Percentiles rank a stretch among this genome's conserved stretches.
Conservation (phyloP, 2,888 invertebrate species). For the Pollenia griseotomentosa region DNA sequence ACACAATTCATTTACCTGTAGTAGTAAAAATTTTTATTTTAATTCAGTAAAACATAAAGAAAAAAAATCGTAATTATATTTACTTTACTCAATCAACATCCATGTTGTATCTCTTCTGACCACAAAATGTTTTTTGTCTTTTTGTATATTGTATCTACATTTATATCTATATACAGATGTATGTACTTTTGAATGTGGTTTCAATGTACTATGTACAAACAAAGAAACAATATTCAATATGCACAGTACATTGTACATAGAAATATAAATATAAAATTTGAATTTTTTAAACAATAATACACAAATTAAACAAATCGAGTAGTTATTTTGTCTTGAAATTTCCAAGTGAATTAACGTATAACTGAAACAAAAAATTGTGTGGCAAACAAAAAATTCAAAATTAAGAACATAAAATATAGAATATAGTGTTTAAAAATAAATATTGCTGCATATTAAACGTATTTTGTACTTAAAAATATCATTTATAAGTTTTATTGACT, state of each 20-base stretch:
- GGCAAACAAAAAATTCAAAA: neutral
- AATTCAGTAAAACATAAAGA: conserved; percentile 33
- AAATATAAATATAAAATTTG: conserved; percentile 48
- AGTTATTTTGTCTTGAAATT: conserved; percentile 71
- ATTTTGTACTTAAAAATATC: conserved; percentile 19
- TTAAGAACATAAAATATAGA: conserved; percentile 10
- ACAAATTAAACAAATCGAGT: conserved; percentile 57
- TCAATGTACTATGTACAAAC: conserved; percentile 14
- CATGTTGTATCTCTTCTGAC: conserved; percentile 36
- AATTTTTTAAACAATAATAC: conserved; percentile 54
- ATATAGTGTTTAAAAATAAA: conserved; percentile 24
- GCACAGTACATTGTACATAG: conserved; percentile 19
- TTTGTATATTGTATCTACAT: conserved; percentile 22
- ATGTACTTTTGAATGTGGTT: neutral
- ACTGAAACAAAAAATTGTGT: conserved; percentile 34
- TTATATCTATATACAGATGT: conserved; percentile 6
- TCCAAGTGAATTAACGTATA: conserved; percentile 71
- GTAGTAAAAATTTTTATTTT: conserved; percentile 17
- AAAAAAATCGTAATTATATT: conserved; percentile 49
- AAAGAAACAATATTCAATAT: conserved; percentile 39
- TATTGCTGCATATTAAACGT: conserved; percentile 21
- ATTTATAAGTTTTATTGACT: neutral
- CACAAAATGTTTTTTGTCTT: conserved; percentile 13
- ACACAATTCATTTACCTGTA: neutral
- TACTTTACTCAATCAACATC: conserved; percentile 30